These are phyloP conservation scores for Electrophaes corylata DNA, from an alignment of 2,888 invertebrate genomes.

Conservation along the genomic window DNA sequence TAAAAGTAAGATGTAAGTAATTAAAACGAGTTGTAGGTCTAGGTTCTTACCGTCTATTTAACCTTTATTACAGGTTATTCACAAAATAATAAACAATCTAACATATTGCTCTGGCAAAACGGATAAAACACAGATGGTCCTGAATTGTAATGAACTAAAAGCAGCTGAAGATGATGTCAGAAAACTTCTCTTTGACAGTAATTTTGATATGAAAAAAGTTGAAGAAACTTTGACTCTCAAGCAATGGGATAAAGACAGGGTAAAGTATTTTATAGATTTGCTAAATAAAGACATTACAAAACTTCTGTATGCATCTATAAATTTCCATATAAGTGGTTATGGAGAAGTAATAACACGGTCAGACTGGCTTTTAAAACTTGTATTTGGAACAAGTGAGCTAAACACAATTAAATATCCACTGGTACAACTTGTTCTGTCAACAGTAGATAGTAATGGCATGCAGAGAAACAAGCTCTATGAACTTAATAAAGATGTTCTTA, in stretches of 20 bases:
- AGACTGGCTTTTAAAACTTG: slow-evolving; percentile 64
- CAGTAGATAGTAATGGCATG: slow-evolving; percentile 45
- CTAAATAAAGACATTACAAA: slow-evolving; percentile 50
- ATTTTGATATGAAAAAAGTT: slow-evolving; percentile 49
- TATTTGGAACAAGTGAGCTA: slow-evolving; percentile 65
- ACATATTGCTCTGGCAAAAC: slow-evolving; percentile 35
- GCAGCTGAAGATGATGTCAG: slow-evolving; percentile 53
- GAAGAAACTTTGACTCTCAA: slow-evolving; percentile 41
- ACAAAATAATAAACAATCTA: slow-evolving; percentile 49
- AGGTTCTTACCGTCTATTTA: too few species aligned
- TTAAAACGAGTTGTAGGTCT: too few species aligned
- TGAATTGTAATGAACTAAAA: slow-evolving; percentile 12
- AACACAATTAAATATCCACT: slow-evolving; percentile 62
- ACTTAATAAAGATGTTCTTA: slow-evolving; percentile 58
- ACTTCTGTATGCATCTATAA: slow-evolving; percentile 51
- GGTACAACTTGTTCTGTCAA: slow-evolving; percentile 57
- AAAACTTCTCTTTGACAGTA: slow-evolving; percentile 45
- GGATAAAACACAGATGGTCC: not conserved
- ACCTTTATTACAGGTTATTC: slow-evolving; percentile 47
- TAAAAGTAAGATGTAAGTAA: too few species aligned
- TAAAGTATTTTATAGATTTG: slow-evolving; percentile 41
- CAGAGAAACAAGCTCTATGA: slow-evolving; percentile 55
- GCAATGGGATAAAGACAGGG: slow-evolving; percentile 48
- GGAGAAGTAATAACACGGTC: slow-evolving; percentile 57
- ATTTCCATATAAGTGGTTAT: slow-evolving; percentile 52